Evolutionary conservation across 2,888 invertebrate genomes (phyloP), one percentile per base, ranked within the genome.

Genomic region (Tricholauxania praeusta): DNA sequence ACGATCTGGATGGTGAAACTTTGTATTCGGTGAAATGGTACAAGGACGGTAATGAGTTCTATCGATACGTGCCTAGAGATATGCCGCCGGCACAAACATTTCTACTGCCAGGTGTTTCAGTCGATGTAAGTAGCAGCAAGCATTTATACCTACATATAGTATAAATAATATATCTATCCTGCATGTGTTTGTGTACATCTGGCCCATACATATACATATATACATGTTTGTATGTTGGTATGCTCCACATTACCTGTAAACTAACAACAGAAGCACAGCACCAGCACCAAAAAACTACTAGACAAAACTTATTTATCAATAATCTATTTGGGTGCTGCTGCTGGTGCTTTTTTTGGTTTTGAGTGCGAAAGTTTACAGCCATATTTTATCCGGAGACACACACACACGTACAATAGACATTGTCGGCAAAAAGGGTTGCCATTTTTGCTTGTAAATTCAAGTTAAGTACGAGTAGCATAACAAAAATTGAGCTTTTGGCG

Each of bases 21-120:
- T 90, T 96, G 64, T 96, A 96, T 88, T 95, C 95, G 60, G 95
- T 96, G 83, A 96, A 96, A 89, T 96, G 96, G 96, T 96, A 96
- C 89, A 96, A 95, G 87, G 95, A 95, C 85, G 95, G 95, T 80
- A 92, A 93, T 86, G 96, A 96, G 89, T 95, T 96, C 89, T 96
- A 94, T 89, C 90, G 96, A 80, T 95, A 92, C 87, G 93, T 95
- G 79, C 96, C 96, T 15, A 89, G 93, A 72, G 95, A 96, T 87
- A 90, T 90, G 83, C 95, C 96, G 77, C 94, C 94, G 22, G 91
- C 92, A 65, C 92, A 94, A 86, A 92, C 92, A 80, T 95, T 96
- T 85, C 89, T 90, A 57, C 88, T 94, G 80, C 93, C 93, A 8
- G 96, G 96, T 82, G 93, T 96, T 76, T 91, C 91, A 79, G 95